phyloP scores from a whole-genome alignment of 2,888 invertebrate species.

The Hypolimnas misippus region DNA sequence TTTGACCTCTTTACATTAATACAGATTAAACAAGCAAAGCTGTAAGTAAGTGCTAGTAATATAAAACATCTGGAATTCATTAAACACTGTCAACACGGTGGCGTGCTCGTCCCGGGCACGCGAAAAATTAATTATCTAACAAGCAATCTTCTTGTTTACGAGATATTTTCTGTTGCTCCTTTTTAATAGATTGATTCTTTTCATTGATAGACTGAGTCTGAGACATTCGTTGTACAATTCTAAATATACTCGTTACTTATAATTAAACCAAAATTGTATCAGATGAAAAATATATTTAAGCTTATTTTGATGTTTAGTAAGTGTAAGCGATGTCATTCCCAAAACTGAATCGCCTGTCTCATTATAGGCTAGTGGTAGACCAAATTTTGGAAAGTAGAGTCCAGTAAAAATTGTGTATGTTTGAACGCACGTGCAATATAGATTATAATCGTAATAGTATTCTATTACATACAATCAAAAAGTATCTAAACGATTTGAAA shows the following conservation, averaged over 20 bases:
- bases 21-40: not conserved
- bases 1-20: too few species aligned
- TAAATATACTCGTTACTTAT: not conserved
- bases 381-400: too few species aligned
- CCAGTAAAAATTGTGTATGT: too few species aligned
- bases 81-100: constrained; percentile 28
- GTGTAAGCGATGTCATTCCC: too few species aligned
- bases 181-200: constrained; percentile 6
- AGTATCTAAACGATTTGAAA: too few species aligned
- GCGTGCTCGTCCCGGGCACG: constrained; percentile 25
- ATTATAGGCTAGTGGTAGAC: too few species aligned
- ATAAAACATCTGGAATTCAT: constrained; percentile 25
- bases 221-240: not conserved
- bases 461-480: too few species aligned
- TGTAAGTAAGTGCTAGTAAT: not conserved
- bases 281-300: not conserved
- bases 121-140: constrained; percentile 33
- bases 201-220: not conserved
- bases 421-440: too few species aligned
- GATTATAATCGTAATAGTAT: too few species aligned
- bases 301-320: too few species aligned
- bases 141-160: constrained; percentile 6
- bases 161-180: not conserved
- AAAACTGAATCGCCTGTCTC: too few species aligned
- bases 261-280: too few species aligned